A percentile compares a stretch with the other conserved stretches of the same genome.
These are phyloP conservation scores for Pachymerium ferrugineum DNA, from an alignment of 2,888 invertebrate species.

Conservation along the genomic window DNA sequence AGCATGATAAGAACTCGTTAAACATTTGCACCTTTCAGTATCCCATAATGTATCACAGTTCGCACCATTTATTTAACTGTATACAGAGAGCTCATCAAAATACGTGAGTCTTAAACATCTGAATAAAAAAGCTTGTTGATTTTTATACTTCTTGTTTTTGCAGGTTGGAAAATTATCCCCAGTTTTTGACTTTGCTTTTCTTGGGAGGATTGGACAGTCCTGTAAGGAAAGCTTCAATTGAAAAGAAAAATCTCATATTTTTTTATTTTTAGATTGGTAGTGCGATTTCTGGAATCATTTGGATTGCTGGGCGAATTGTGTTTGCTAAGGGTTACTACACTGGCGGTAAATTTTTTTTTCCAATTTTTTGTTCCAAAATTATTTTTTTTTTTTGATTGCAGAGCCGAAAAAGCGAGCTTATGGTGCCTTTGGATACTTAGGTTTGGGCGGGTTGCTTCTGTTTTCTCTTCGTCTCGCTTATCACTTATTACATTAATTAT, in stretches of 20 bases:
- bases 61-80: slow-evolving; percentile 46
- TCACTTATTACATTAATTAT: too few relatives aligned
- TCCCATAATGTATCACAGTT: slow-evolving; percentile 47
- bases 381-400: slow-evolving; percentile 37
- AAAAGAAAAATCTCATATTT: background rate
- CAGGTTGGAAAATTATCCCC: slow-evolving; percentile 43
- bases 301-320: slow-evolving; percentile 47
- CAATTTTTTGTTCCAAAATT: background rate
- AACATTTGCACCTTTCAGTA: slow-evolving; percentile 41
- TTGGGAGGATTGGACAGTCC: slow-evolving; percentile 50
- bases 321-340: slow-evolving; percentile 51
- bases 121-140: background rate
- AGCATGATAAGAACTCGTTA: background rate
- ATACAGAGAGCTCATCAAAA: slow-evolving; percentile 52
- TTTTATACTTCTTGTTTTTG: slow-evolving; percentile 11
- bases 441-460: slow-evolving; percentile 42
- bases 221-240: slow-evolving; percentile 37
- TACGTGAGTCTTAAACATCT: slow-evolving; percentile 45
- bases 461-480: background rate
- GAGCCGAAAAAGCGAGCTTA: slow-evolving; percentile 44
- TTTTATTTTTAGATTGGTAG: slow-evolving; percentile 36
- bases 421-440: slow-evolving; percentile 45
- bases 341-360: slow-evolving; percentile 45
- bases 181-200: slow-evolving; percentile 47
- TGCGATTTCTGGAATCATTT: slow-evolving; percentile 48